Base-by-base conservation (phyloP, 2,797 vertebrate genomes). In the Notolabrus celidotus region DNA sequence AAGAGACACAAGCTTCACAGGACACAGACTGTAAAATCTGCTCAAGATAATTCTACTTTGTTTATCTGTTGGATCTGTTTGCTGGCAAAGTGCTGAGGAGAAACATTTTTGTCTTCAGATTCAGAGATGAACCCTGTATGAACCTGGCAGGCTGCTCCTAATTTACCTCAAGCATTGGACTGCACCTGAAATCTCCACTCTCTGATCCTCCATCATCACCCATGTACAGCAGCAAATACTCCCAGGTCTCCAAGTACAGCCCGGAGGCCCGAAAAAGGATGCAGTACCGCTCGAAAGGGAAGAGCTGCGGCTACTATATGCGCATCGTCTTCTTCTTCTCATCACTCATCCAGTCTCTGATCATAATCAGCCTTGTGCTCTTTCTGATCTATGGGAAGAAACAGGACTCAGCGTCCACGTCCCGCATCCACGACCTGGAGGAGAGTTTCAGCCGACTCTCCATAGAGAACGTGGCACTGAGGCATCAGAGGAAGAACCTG, bases 371-470 rank as follows among this genome's bases (percentile, higher is more conserved):
- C 46, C 92, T 99, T 4, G 96, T 98, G 79, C 96, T 99, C 8
- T 99, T 99, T 91, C 95, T 99, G 93, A 79, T 97, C 55, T 99
- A 99, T 0, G 97, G 97, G 1, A 96, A 96, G n/a, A 88, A 90
- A 0, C 91, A 95, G 22, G 92, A 86, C 12, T 87, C 92, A 0
- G 93, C 93, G 0, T 94, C 95, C 54, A 79, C 70, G 0, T 84
- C 66, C 0, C 88, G 92, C 75, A 85, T 96, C 9, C 73, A 89
- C 62, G 91, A 88, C 71, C 77, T 96, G 64, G 93, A 96, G 77
- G 73, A 80, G 49, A 92, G 86, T 20, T 89, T 94, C 1, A 89
- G 91, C 31, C 77, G 74, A 0, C 90, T 95, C 0, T 93, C 89
- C 4, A 10, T 46, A 8, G 92, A 95, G 19, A 87, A 91, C 0